Base-by-base conservation (phyloP, 2,888 invertebrate species). In the Agrotis puta region DNA sequence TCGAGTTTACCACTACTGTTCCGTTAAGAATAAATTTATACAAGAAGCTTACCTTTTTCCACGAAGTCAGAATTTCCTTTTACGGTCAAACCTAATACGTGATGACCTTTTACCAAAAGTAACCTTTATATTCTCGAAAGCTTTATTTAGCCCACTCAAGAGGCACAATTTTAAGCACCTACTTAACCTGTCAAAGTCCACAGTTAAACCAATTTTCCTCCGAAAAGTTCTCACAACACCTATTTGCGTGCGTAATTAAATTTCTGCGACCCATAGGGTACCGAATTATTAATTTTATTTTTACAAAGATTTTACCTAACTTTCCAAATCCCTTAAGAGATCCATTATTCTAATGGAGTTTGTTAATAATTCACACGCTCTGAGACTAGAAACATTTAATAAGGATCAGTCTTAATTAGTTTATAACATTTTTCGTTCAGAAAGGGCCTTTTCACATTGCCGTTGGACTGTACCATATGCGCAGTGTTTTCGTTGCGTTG, bases 341-440 rank as follows among this genome's bases (percentile, higher is more conserved):
- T 65, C 80, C 83, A 67, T 79, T 83, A 83, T 62, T 27, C 20
- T 80, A 74, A 80, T 80, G 74, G 74, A 79, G 47, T 64, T 67
- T 50, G 13, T 82, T 66, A 67, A 27, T 79, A 74, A 82, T 79
- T 64, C 69, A 74, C 74, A 70, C 53, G 33, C 45, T 69, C 14
- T n/a, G 65, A 74, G 74, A 43, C 27, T 43, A 14, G 9, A 47
- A 61, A 7, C 16, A 47, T 62, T 48, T 50, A 3, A 3, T 16
- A 33, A 58, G 50, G 45, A 56, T 64, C 57, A 64, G 11, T 62
- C 1, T 33, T 75, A 63, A 81, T 77, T 64, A 27, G 33, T 61
- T 77, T 66, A 77, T 61, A 54, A 70, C 47, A 81, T 70, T 76
- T 80, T 80, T 33, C 16, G 14, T 43, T 54, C 16, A 50, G 20